Percentiles rank a stretch among this genome's conserved stretches.
phyloP scores from a whole-genome alignment of 2,888 invertebrate genomes.

The Thelaira solivaga region DNA sequence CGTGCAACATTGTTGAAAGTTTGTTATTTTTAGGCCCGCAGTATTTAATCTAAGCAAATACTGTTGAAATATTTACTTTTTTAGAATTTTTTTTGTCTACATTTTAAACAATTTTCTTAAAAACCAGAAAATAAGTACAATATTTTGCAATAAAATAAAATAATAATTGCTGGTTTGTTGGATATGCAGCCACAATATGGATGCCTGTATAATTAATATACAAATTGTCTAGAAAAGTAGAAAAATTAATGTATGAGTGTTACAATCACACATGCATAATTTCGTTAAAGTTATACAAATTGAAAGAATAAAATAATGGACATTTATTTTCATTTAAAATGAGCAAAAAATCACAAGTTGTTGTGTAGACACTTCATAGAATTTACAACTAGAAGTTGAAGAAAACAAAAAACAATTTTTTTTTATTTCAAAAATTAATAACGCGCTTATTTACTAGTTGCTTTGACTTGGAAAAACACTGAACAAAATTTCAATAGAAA shows the following conservation, averaged over 20 bases:
- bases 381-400: constrained; percentile 12
- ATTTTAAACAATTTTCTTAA: constrained; percentile 41
- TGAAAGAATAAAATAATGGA: neutral
- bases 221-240: constrained; percentile 22
- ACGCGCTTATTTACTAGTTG: constrained; percentile 51
- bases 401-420: constrained; percentile 7
- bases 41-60: constrained; percentile 57
- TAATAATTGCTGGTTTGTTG: constrained; percentile 7
- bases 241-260: constrained; percentile 36
- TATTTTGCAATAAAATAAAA: constrained; percentile 23
- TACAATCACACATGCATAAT: too few relatives aligned
- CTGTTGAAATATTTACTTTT: constrained; percentile 11
- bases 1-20: constrained; percentile 15
- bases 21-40: constrained; percentile 30
- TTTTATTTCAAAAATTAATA: constrained; percentile 38
- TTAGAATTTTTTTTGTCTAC: too few relatives aligned
- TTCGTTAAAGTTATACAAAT: constrained; percentile 7
- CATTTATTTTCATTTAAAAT: constrained; percentile 45
- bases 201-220: constrained; percentile 40
- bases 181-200: neutral
- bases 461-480: constrained; percentile 26
- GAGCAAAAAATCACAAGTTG: constrained; percentile 24
- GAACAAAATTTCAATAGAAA: neutral
- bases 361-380: neutral
- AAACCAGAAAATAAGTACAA: constrained; percentile 37